phyloP scores from a whole-genome alignment of 2,888 invertebrate species.

The Belgica antarctica region DNA sequence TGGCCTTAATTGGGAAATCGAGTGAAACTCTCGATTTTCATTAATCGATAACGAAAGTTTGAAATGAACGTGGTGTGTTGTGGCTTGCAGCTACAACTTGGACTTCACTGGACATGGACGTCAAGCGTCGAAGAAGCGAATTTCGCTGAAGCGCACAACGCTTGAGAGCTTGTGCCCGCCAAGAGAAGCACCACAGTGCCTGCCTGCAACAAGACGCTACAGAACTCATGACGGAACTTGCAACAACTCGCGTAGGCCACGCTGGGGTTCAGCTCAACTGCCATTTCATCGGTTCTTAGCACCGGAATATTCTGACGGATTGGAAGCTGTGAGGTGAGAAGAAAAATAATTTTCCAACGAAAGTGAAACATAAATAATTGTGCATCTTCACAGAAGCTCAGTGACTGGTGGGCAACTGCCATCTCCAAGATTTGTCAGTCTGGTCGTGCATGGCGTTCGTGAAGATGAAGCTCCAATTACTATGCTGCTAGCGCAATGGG shows the following conservation, averaged over 20 bases:
- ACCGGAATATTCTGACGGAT: constrained; percentile 79
- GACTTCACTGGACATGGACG: constrained; percentile 51
- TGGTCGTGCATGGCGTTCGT: constrained; percentile 63
- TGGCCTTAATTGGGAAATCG: constrained; percentile 20
- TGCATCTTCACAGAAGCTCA: constrained; percentile 56
- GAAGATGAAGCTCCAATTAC: constrained; percentile 68
- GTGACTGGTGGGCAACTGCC: constrained; percentile 65
- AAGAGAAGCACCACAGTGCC: constrained; percentile 66
- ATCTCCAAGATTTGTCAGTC: constrained; percentile 73
- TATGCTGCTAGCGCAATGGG: constrained; percentile 86
- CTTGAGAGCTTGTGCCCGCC: constrained; percentile 62
- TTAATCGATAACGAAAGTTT: constrained; percentile 16
- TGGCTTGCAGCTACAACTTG: constrained; percentile 50
- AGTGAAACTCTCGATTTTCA: constrained; percentile 35
- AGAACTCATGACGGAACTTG: constrained; percentile 86
- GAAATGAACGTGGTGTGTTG: background rate
- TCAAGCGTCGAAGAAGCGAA: constrained; percentile 52
- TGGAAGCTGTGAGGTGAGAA: constrained; percentile 51
- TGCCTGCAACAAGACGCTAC: constrained; percentile 69
- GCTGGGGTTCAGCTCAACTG: constrained; percentile 80
- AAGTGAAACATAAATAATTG: constrained; percentile 6
- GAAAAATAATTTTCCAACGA: too few species aligned
- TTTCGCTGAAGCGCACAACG: constrained; percentile 53
- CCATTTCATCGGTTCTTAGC: constrained; percentile 78
- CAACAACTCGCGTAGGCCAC: constrained; percentile 73